A percentile compares a stretch with the other conserved stretches of the same genome.
phyloP scores from a whole-genome alignment of 1,140 invertebrate genomes.

The Tetramorium parvispinum region DNA sequence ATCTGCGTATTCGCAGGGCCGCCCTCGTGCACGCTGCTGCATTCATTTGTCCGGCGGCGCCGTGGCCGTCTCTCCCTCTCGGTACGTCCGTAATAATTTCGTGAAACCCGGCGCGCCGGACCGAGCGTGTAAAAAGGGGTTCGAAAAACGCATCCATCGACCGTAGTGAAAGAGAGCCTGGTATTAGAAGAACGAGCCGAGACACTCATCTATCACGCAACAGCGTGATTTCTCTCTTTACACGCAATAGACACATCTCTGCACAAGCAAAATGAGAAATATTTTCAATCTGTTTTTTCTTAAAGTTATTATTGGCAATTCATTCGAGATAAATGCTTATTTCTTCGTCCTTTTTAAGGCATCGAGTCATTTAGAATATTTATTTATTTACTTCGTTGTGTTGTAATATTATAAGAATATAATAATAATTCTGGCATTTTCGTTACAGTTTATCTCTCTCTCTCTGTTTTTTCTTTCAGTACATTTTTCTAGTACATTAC shows the following conservation, averaged over 20 bases:
- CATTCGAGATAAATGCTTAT: background rate
- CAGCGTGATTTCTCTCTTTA: background rate
- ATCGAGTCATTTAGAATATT: background rate
- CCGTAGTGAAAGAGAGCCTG: conserved; percentile 19
- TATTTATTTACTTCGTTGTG: background rate
- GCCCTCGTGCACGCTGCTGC: conserved; percentile 46
- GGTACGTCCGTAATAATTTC: conserved; percentile 73
- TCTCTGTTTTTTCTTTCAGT: background rate
- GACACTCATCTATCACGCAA: conserved; percentile 30
- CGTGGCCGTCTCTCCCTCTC: conserved; percentile 51
- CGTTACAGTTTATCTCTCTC: background rate
- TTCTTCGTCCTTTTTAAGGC: background rate
- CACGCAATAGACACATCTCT: background rate
- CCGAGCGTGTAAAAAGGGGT: conserved; percentile 36
- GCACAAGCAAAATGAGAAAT: background rate
- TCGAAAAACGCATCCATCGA: conserved; percentile 25
- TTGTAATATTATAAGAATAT: background rate
- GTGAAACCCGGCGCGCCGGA: conserved; percentile 63
- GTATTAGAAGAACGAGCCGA: conserved; percentile 29
- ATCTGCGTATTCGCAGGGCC: conserved; percentile 66
- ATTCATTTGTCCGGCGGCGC: conserved; percentile 66
- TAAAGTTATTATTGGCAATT: background rate
- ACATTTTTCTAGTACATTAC: background rate
- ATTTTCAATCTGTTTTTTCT: background rate
- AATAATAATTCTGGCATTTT: background rate